A percentile compares a stretch with the other conserved stretches of the same genome.
Evolutionary conservation across 2,888 invertebrate species (phyloP).

Genomic region (Phortica okadai): DNA sequence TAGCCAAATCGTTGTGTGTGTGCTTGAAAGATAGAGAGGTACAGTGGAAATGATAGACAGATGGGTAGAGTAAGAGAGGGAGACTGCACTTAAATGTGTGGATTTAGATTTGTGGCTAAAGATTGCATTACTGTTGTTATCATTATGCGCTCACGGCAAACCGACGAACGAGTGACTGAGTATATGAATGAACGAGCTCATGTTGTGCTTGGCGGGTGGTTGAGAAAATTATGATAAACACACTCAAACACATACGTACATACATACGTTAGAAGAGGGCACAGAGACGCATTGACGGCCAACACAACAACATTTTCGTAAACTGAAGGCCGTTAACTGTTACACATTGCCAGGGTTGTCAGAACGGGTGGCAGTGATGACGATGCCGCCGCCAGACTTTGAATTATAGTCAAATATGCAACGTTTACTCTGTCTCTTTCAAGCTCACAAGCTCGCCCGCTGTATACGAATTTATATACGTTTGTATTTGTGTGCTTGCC

Average conservation of each 20-base stretch:
- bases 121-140: constrained; percentile 26
- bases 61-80: neutral
- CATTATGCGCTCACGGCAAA: neutral
- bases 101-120: neutral
- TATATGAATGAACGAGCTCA: constrained; percentile 21
- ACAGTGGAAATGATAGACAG: neutral
- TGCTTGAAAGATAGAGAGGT: no score
- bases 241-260: constrained; percentile 44
- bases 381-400: constrained; percentile 34
- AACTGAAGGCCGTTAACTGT: constrained; percentile 32
- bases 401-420: constrained; percentile 41
- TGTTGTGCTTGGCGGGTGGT: constrained; percentile 58
- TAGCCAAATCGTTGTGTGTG: neutral
- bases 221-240: constrained; percentile 53
- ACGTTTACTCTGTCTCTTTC: neutral
- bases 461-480: neutral
- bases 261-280: constrained; percentile 20
- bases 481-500: constrained; percentile 20
- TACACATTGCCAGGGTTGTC: constrained; percentile 32
- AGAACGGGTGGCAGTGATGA: neutral
- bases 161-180: constrained; percentile 6
- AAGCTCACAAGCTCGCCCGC: no score
- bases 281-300: neutral
- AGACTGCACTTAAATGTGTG: neutral
- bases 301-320: constrained; percentile 29